Conservation (phyloP, 37 sponge, comb jelly and placozoan genomes). For the Corticium candelabrum region DNA sequence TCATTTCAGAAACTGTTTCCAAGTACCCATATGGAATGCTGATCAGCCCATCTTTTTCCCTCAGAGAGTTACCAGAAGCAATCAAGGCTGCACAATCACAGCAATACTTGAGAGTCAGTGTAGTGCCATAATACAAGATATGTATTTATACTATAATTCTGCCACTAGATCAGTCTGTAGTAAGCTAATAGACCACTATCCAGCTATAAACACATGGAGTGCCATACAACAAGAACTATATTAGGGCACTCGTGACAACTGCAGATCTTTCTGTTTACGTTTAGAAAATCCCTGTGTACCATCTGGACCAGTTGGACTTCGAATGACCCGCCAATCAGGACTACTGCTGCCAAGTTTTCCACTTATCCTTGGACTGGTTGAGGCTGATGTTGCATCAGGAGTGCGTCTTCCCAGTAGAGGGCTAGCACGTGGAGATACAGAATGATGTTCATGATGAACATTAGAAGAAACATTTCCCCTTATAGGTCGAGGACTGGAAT, state of each 20-base stretch:
- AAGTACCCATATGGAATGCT: slow-evolving; percentile 6
- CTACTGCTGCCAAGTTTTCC: background rate
- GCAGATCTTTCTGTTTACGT: too few relatives aligned
- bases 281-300: slow-evolving; percentile 64
- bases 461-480: too few relatives aligned
- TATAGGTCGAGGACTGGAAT: background rate
- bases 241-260: too few relatives aligned
- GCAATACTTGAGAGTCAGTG: background rate
- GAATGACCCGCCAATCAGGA: slow-evolving; percentile 20
- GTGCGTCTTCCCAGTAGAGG: background rate
- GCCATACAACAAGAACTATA: too few relatives aligned
- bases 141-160: too few relatives aligned
- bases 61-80: background rate
- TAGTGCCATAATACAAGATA: too few relatives aligned
- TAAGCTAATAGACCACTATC: too few relatives aligned
- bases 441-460: too few relatives aligned
- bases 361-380: background rate
- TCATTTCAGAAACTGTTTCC: background rate
- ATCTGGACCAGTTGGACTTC: slow-evolving; percentile 82
- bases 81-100: background rate
- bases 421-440: background rate
- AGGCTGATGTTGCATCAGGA: background rate
- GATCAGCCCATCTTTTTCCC: background rate
- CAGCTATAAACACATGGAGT: too few relatives aligned
- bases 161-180: too few relatives aligned